phyloP scores from a whole-genome alignment of 1,140 invertebrate species.

The Sinella curviseta region DNA sequence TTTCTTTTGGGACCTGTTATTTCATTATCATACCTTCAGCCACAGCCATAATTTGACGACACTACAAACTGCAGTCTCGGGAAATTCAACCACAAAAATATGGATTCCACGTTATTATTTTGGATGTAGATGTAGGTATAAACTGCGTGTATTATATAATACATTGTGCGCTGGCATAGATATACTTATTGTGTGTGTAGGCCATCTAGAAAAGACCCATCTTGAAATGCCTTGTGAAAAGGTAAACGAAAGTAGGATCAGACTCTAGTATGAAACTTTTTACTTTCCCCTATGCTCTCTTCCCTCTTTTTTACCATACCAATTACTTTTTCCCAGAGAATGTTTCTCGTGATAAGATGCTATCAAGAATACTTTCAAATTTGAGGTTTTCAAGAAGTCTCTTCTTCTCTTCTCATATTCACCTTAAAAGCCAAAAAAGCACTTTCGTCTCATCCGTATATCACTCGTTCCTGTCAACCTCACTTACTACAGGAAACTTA shows the following conservation, averaged over 20 bases:
- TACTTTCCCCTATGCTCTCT: background rate
- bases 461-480: background rate
- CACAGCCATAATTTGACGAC: background rate
- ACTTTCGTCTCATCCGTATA: conserved; percentile 10
- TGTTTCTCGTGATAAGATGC: conserved; percentile 3
- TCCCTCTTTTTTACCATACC: conserved; percentile 2
- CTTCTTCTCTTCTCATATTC: conserved; percentile 1
- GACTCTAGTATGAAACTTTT: background rate
- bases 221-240: too few species aligned
- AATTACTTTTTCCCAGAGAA: conserved; percentile 12
- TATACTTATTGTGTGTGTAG: too few species aligned
- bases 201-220: too few species aligned
- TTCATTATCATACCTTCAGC: conserved; percentile 8
- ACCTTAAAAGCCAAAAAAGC: background rate
- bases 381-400: conserved; percentile 11
- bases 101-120: too few species aligned
- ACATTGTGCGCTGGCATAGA: too few species aligned
- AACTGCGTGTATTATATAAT: too few species aligned
- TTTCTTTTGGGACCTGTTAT: conserved; percentile 15
- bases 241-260: background rate
- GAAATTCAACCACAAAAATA: background rate
- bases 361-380: conserved; percentile 10
- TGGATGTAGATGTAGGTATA: too few species aligned
- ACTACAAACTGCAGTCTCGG: background rate
- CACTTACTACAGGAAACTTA: background rate